A percentile compares a stretch with the other conserved stretches of the same genome.
Evolutionary conservation across 2,113 vertebrate species (phyloP).

Genomic region (Tetrax tetrax): DNA sequence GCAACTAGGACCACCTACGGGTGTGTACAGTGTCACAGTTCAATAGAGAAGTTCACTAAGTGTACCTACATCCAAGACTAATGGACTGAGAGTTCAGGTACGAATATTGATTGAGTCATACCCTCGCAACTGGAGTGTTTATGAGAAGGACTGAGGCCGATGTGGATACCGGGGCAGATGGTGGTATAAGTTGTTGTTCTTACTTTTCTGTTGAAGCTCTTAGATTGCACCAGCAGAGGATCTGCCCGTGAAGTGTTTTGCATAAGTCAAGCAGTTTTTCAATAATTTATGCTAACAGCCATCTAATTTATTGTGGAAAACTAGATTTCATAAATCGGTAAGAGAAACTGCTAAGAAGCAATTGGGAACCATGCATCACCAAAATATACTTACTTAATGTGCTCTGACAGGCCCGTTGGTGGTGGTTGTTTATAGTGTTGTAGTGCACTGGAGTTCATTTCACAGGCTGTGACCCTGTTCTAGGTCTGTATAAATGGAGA

Average conservation of each 20-base stretch:
- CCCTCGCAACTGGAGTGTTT: not conserved
- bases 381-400: not conserved
- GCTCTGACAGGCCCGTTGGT: not conserved
- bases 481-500: not conserved
- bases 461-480: not conserved
- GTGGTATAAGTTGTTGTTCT: not conserved
- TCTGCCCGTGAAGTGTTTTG: not conserved
- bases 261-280: not conserved
- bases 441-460: not conserved
- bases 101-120: accelerated
- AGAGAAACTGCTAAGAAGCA: not conserved
- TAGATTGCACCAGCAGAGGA: not conserved
- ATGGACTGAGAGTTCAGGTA: not conserved
- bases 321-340: not conserved
- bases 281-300: not conserved
- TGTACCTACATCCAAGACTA: not conserved
- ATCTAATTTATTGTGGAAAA: not conserved
- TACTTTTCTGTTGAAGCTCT: not conserved
- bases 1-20: not conserved
- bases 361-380: not conserved
- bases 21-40: not conserved
- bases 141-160: not conserved
- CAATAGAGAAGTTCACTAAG: not conserved
- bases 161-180: not conserved
- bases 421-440: not conserved